Base-by-base conservation (phyloP, 2,113 vertebrate species). In the Lagopus muta region DNA sequence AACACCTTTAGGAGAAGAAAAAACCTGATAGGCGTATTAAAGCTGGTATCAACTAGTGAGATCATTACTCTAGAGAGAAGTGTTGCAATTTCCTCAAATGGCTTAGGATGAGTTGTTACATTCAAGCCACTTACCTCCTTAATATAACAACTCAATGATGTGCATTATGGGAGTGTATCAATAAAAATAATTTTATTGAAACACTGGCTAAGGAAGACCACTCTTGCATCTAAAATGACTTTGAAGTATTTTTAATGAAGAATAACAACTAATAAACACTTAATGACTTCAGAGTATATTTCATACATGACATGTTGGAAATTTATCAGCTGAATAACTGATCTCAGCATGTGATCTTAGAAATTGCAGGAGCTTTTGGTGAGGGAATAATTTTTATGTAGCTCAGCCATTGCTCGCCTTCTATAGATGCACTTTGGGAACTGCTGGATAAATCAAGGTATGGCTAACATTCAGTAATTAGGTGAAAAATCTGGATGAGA, bases 171-270 rank as follows among this genome's bases (percentile, higher is more conserved):
- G 69, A 87, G 19, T n/a, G 19, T 45, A 42, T 28, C 48, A 88
- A 61, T 94, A 24, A 85, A 86, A 93, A 45, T 73, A 71, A 19
- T 45, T 14, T 71, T 80, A 43, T 57, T 88, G 52, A 66, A 94
- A 78, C 13, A 28, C 8, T 81, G 47, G 30, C 43, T 61, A 67
- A 11, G 21, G 34, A 92, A 72, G 61, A 36, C 10, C 15, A 14
- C 27, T 88, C 58, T 55, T 42, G 25, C 58, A 36, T 73, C 34
- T 77, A 24, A 61, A 89, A 45, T 72, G 27, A 60, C 90, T 83
- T 62, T 38, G 12, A 43, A 79, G 19, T 67, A 25, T 36, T 65
- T 48, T 30, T 7, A 61, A 66, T 76, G 48, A 70, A 82, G 89
- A 87, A 60, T 48, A 79, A 58, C 78, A 72, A 45, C 8, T 54